Evolutionary conservation across 2,888 invertebrate species (phyloP), one percentile per base, ranked within the genome.

Genomic region (Pardosa pseudoannulata): DNA sequence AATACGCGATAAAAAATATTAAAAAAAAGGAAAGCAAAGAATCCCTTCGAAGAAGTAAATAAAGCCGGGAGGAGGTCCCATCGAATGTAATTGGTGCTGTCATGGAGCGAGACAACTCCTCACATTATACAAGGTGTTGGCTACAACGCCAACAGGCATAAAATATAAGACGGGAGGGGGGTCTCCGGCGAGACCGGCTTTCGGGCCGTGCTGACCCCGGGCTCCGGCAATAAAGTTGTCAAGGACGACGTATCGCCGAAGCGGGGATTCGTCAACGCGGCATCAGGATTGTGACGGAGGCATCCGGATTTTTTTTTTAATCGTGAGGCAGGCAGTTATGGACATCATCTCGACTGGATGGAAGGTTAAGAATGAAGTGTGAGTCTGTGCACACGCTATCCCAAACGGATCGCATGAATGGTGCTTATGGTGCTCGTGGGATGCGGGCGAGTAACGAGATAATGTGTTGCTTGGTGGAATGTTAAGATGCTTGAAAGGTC

Each of bases 21-120:
- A n/a, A n/a, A 36, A 36, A 36, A 36, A 7, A 36, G 11, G 36
- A 36, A 36, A 36, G 36, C 5, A 36, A 36, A 56, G 23, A 56
- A 56, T 23, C 19, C 23, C 56, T 6, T 56, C 5, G 5, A 56
- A 56, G 56, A 56, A 56, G 56, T 56, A 56, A 56, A 56, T 56
- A 56, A 56, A 56, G 23, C 23, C 56, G 56, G 56, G 67, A 31
- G 71, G 62, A 36, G 28, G 71, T 62, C 11, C 41, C 70, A 78
- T 72, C 32, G 13, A n/a, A 29, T 80, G 80, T 80, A 80, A 80
- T 73, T 80, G 80, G 80, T 67, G 46, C 73, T 80, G 80, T 80
- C 80, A 73, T 29, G 27, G 36, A 28, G 32, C 62, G 28, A 71
- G 79, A 79, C 80, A 67, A 65, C 46, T 29, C 74, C 50, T 81